Evolutionary conservation across 2,113 vertebrate species (phyloP), one percentile per base, ranked within the genome.

Genomic region (Okapia johnstoni): DNA sequence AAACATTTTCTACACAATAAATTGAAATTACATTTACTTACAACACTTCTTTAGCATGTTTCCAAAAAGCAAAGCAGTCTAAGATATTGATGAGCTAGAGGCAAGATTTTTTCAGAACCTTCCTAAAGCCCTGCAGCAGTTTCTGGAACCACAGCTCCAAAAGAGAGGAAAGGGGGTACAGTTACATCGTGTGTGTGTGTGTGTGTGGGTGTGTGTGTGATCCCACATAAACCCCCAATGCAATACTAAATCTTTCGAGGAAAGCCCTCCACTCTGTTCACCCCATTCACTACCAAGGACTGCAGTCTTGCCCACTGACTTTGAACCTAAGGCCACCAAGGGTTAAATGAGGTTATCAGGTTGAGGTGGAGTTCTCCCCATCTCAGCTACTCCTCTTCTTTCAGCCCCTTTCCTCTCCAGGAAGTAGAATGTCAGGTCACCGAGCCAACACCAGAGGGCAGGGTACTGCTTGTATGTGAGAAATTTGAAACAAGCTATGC

Each of bases 31-130:
- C 3, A 23, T 54, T 85, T 77, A 93, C 33, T 77, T 70, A 61
- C 50, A 63, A 57, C 28, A 76, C 7, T 88, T 85, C 40, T 76
- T 81, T 73, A 50, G 54, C 25, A 30, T n/a, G 8, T 84, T 55
- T 84, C 2, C 23, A 94, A 88, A 90, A 26, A 12, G 23, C n/a
- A 73, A 84, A 50, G 16, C 2, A 66, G 2, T 36, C 19, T 7
- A 79, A 86, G n/a, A 83, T 93, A 21, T 25, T 48, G 63, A 96
- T 36, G n/a, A 70, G 8, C 13, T 85, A 79, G 26, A 85, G 83
- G 52, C 79, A 79, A 90, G 36, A 54, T 30, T 55, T 70, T 90
- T 85, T 66, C 93, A 91, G 40, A 94, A 80, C 0, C 2, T 92
- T 57, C 46, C 25, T 48, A 1, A 94, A 92, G 7, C 10, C 23